phyloP scores from a whole-genome alignment of 2,113 vertebrate species.

The Bubo blakistoni region DNA sequence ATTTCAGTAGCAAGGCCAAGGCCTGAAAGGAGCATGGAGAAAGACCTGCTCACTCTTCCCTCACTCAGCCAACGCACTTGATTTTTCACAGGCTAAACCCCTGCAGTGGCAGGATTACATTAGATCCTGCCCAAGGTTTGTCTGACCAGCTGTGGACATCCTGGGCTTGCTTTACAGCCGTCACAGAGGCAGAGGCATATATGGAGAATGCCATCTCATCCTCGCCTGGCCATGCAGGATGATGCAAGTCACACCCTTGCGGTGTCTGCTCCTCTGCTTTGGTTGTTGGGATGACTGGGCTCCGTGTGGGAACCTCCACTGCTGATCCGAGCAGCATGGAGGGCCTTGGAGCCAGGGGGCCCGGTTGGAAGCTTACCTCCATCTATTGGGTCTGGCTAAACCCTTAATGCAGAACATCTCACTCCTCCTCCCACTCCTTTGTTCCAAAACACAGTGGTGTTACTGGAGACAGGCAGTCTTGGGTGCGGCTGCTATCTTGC shows the following conservation, averaged over 20 bases:
- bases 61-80: background rate
- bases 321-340: fast-evolving
- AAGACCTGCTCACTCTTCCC: background rate
- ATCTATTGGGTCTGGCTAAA: background rate
- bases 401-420: background rate
- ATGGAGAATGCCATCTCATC: background rate
- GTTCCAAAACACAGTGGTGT: background rate
- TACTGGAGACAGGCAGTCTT: background rate
- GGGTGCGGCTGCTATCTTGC: background rate
- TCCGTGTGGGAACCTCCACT: background rate
- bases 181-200: background rate
- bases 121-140: background rate
- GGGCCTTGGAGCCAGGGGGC: background rate
- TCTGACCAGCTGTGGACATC: background rate
- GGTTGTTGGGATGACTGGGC: background rate
- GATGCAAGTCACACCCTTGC: background rate
- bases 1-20: background rate
- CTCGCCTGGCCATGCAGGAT: fast-evolving
- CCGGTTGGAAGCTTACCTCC: background rate
- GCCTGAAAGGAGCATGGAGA: background rate
- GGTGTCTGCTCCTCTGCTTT: background rate
- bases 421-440: background rate
- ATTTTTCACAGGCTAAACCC: background rate
- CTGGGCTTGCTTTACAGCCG: background rate
- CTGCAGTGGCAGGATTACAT: background rate